Evolutionary conservation across 92 coral and sea anemone genomes (phyloP).

Genomic region (Nematostella vectensis): DNA sequence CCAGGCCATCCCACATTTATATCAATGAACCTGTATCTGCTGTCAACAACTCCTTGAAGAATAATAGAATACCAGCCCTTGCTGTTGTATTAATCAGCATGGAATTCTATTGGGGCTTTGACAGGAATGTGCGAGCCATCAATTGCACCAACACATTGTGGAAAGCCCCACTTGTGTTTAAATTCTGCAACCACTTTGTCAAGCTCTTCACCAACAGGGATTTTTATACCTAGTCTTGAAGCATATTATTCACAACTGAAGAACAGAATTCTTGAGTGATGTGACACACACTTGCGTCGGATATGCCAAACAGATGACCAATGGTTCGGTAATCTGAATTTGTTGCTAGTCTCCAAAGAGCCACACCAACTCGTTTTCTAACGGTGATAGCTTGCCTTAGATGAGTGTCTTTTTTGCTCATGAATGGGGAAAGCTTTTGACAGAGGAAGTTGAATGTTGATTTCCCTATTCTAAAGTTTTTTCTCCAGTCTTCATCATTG

Average conservation of each 20-base stretch:
- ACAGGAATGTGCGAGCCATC: not conserved
- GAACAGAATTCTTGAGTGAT: not conserved
- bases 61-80: not conserved
- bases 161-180: not conserved
- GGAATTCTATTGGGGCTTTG: not conserved
- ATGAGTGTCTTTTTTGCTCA: not conserved
- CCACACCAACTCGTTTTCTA: not conserved
- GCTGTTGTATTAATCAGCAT: not conserved
- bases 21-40: not conserved
- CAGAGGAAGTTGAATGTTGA: not conserved
- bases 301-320: not conserved
- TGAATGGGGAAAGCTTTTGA: not conserved
- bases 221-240: not conserved
- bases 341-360: not conserved
- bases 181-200: not conserved
- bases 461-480: not conserved
- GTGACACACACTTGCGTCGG: not conserved
- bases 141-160: not conserved
- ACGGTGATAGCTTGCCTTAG: not conserved
- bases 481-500: too few relatives aligned
- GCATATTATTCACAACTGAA: not conserved
- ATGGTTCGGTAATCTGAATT: not conserved
- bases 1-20: not conserved
- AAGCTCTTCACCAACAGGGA: not conserved
- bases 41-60: not conserved